Percentiles rank a stretch among this genome's conserved stretches.
Evolutionary conservation across 2,113 vertebrate species (phyloP).

Genomic region (Bubalus kerabau): DNA sequence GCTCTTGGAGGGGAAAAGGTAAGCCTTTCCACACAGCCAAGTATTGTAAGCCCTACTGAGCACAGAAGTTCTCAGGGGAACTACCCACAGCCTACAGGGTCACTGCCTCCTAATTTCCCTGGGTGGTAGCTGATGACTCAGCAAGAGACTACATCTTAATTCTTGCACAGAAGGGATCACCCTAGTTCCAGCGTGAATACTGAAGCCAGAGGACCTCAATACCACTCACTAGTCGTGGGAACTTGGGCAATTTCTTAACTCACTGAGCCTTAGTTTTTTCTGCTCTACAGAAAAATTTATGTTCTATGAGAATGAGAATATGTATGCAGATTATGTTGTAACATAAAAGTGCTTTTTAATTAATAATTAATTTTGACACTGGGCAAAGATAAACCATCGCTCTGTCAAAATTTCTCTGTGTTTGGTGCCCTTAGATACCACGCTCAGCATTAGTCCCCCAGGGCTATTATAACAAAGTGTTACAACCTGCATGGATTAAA

Average conservation of each 20-base stretch:
- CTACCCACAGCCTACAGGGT: conserved; percentile 30
- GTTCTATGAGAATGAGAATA: not conserved
- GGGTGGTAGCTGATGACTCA: conserved; percentile 53
- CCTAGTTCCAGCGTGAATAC: not conserved
- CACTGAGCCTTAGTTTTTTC: not conserved
- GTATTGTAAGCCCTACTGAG: conserved; percentile 60
- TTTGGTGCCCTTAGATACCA: not conserved
- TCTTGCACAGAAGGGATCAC: conserved; percentile 24
- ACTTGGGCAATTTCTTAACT: not conserved
- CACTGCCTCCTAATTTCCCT: conserved; percentile 70
- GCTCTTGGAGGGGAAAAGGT: not conserved
- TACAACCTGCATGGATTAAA: not conserved
- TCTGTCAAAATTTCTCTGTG: not conserved
- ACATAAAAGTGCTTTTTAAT: not conserved
- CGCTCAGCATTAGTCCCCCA: not conserved
- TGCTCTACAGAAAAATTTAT: not conserved
- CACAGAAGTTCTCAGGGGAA: conserved; percentile 40
- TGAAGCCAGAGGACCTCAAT: not conserved
- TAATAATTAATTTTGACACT: not conserved
- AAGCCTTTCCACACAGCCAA: conserved; percentile 11
- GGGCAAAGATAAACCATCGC: not conserved
- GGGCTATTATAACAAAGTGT: not conserved
- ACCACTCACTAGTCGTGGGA: not conserved
- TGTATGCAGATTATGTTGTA: not conserved
- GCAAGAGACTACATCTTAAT: conserved; percentile 41